Conservation (phyloP, 2,888 invertebrate genomes). For the Polydrusus cervinus region DNA sequence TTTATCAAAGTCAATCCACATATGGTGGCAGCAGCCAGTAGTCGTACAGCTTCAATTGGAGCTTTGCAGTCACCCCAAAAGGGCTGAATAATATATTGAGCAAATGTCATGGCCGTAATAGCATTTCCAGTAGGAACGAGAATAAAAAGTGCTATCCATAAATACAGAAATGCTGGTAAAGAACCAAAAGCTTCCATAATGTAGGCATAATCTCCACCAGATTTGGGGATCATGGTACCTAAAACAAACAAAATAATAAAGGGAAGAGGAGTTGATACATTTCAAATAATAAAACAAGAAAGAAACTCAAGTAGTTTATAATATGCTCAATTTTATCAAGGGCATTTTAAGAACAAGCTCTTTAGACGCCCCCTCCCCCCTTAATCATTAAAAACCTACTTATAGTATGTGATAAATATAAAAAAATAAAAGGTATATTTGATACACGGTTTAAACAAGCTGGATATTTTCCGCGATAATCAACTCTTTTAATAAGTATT, state of each 20-base stretch:
- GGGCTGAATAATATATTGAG: slow-evolving; percentile 92
- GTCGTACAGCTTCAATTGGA: slow-evolving; percentile 83
- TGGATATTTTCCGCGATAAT: too few relatives aligned
- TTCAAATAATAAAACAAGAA: too few relatives aligned
- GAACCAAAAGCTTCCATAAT: slow-evolving; percentile 94
- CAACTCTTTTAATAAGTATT: too few relatives aligned
- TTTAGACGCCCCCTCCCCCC: too few relatives aligned
- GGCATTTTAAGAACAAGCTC: too few relatives aligned
- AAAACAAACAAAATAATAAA: slow-evolving; percentile 65
- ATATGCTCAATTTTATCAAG: too few relatives aligned
- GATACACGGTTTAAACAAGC: too few relatives aligned
- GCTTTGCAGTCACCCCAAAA: slow-evolving; percentile 88
- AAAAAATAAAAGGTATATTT: too few relatives aligned
- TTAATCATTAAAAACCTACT: too few relatives aligned
- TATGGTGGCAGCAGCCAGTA: slow-evolving; percentile 88
- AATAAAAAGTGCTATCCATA: slow-evolving; percentile 94
- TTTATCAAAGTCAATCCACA: slow-evolving; percentile 85
- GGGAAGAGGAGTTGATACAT: background rate
- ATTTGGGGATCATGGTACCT: slow-evolving; percentile 91
- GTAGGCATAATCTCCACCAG: slow-evolving; percentile 98
- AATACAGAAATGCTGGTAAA: slow-evolving; percentile 92
- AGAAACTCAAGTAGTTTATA: too few relatives aligned
- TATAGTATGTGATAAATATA: too few relatives aligned
- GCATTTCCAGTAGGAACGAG: slow-evolving; percentile 95
- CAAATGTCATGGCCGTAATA: slow-evolving; percentile 97